These are phyloP conservation scores for Panagrolaimus sp. DNA, from an alignment of 1,140 invertebrate genomes.

Conservation along the genomic window DNA sequence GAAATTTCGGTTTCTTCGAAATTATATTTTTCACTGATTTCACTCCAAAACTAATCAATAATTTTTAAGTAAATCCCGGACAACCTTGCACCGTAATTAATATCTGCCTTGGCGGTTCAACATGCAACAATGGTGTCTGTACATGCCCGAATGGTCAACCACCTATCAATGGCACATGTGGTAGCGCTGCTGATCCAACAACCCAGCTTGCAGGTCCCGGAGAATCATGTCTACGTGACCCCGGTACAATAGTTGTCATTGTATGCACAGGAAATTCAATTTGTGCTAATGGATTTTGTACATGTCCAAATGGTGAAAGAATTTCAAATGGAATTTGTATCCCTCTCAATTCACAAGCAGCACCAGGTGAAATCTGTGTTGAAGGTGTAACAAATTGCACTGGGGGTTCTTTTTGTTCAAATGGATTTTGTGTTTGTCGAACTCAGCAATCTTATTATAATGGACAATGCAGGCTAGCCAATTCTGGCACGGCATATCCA, in stretches of 20 bases:
- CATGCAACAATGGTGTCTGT: background rate
- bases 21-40: too few species aligned
- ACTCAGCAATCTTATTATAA: conserved; percentile 34
- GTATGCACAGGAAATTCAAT: conserved; percentile 44
- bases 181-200: background rate
- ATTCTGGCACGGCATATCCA: conserved; percentile 36
- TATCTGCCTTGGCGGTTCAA: background rate
- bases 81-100: background rate
- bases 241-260: conserved; percentile 24
- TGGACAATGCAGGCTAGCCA: conserved; percentile 41
- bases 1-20: too few species aligned
- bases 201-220: conserved; percentile 34
- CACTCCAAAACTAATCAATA: too few species aligned
- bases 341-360: conserved; percentile 40
- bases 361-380: conserved; percentile 38
- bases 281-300: conserved; percentile 44
- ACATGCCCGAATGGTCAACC: background rate
- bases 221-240: conserved; percentile 32
- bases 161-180: background rate
- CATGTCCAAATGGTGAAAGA: conserved; percentile 40
- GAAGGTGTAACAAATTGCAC: conserved; percentile 34
- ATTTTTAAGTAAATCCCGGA: background rate
- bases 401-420: conserved; percentile 27
- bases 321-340: conserved; percentile 46
- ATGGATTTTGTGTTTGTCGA: conserved; percentile 35